Evolutionary conservation across 2,113 vertebrate genomes (phyloP), one percentile per base, ranked within the genome.

Genomic region (Amia ocellicauda): DNA sequence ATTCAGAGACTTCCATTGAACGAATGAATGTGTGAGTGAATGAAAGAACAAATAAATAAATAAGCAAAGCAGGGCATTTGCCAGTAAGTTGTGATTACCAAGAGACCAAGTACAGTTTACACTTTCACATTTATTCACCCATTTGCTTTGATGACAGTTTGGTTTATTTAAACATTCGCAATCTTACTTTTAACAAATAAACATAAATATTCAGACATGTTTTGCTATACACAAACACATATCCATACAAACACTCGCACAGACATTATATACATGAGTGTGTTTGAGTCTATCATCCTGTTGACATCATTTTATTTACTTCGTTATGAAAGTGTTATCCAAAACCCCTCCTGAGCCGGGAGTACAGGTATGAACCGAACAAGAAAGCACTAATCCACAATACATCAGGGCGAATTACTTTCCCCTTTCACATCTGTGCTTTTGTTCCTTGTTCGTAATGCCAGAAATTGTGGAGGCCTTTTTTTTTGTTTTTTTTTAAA

Each of bases 351-450:
- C 86, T 85, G 77, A 76, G 77, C 87, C 74, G 81, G 77, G 80
- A 74, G 63, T 86, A 76, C 87, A 89, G 75, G 85, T 86, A 85
- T 89, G 87, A 89, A 87, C 86, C 89, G 83, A 84, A 85, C 85
- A 86, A 82, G 83, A 88, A 83, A 87, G 74, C 82, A 78, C 85
- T 94, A 92, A 94, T 94, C 89, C 76, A 13, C 61, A 57, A 74
- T 88, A 87, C 88, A 92, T 86, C 85, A 85, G 80, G 74, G 85
- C 78, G 87, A 91, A 90, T 91, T 90, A 91, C 91, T 89, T 85
- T 90, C 84, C 83, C 84, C 80, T 79, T 92, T 91, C 89, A 93
- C 83, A 83, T 90, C 85, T 88, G 84, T 84, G 89, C 82, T 87
- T 93, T 92, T 92, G 89, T 93, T 84, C 82, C 50, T 56, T 83